phyloP scores from a whole-genome alignment of 1,140 invertebrate species.

The Amyelois transitella region DNA sequence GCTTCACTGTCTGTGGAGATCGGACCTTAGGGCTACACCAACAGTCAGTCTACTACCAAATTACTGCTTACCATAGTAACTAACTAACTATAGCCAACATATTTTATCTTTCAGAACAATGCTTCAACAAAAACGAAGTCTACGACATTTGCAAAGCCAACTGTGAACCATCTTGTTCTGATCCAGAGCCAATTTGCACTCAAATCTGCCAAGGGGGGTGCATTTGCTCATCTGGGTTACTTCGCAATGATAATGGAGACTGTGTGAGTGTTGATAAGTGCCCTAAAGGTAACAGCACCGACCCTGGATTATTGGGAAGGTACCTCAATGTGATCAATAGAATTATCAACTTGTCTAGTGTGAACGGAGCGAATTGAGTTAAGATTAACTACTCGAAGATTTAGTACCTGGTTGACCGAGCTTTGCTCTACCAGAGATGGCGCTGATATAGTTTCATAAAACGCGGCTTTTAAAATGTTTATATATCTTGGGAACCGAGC shows the following conservation, averaged over 20 bases:
- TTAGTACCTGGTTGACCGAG: too few relatives aligned
- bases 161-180: constrained; percentile 37
- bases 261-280: constrained; percentile 55
- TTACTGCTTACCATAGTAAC: too few relatives aligned
- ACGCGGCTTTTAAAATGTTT: too few relatives aligned
- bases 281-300: constrained; percentile 28
- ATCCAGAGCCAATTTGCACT: constrained; percentile 31
- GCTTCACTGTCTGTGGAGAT: too few relatives aligned
- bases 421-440: too few relatives aligned
- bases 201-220: constrained; percentile 44
- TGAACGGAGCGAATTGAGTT: not conserved
- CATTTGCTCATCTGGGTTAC: constrained; percentile 44
- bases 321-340: constrained; percentile 51
- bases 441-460: too few relatives aligned
- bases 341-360: constrained; percentile 40
- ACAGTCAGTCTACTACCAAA: too few relatives aligned
- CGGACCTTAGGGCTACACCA: too few relatives aligned
- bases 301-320: constrained; percentile 28
- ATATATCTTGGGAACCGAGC: too few relatives aligned
- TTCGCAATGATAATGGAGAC: constrained; percentile 31
- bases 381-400: not conserved
- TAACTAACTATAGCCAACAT: not conserved
- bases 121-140: constrained; percentile 52
- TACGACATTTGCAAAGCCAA: constrained; percentile 47
- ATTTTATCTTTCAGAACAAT: constrained; percentile 36